phyloP scores from a whole-genome alignment of 2,888 invertebrate genomes.

The Esperia sulphurella region DNA sequence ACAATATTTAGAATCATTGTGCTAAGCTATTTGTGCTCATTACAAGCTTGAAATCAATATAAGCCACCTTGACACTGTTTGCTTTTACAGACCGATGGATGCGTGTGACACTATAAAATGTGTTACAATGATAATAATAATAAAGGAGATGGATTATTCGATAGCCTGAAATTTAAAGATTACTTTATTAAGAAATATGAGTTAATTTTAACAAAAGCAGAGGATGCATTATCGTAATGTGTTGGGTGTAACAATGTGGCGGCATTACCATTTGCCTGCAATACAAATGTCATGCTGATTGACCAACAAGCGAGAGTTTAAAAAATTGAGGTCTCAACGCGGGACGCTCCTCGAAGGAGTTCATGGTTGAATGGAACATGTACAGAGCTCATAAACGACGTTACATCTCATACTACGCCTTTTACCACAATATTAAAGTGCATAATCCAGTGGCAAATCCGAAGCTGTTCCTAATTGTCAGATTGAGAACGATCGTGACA shows the following conservation, averaged over 20 bases:
- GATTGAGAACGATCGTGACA: constrained; percentile 61
- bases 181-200: background rate
- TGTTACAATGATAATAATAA: constrained; percentile 50
- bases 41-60: constrained; percentile 66
- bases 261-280: constrained; percentile 35
- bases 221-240: constrained; percentile 35
- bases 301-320: constrained; percentile 74
- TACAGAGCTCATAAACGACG: constrained; percentile 49
- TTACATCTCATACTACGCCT: constrained; percentile 37
- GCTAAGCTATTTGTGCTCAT: constrained; percentile 50
- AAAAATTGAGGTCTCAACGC: constrained; percentile 76
- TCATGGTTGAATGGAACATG: constrained; percentile 77
- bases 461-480: constrained; percentile 66
- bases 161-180: constrained; percentile 6
- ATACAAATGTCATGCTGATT: constrained; percentile 71
- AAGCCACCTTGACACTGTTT: constrained; percentile 69
- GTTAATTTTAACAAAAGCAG: background rate
- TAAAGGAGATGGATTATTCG: constrained; percentile 31
- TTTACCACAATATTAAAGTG: constrained; percentile 40
- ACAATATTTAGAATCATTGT: constrained; percentile 32
- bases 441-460: constrained; percentile 44
- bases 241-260: constrained; percentile 40
- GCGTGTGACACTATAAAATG: constrained; percentile 51
- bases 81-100: constrained; percentile 57
- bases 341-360: constrained; percentile 75